Conservation (phyloP, 2,797 vertebrate species). For the Cetoscarus ocellatus region DNA sequence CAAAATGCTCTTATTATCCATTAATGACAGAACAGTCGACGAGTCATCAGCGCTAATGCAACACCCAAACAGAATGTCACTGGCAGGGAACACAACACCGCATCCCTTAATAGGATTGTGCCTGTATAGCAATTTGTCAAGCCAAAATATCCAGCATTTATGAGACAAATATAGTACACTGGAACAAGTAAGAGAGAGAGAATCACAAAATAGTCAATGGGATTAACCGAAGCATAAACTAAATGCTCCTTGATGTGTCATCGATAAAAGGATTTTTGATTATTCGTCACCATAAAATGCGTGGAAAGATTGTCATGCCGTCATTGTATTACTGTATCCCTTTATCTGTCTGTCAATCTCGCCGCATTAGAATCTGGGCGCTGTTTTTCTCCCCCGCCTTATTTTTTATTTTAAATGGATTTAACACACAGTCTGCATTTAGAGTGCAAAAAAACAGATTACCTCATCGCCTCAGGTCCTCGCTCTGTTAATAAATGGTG, state of each 20-base stretch:
- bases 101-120: slow-evolving; percentile 81
- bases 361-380: slow-evolving; percentile 68
- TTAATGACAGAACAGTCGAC: slow-evolving; percentile 77
- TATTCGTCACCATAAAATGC: slow-evolving; percentile 84
- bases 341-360: slow-evolving; percentile 85
- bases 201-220: slow-evolving; percentile 82
- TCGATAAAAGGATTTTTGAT: slow-evolving; percentile 87
- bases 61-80: slow-evolving; percentile 76
- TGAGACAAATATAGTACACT: slow-evolving; percentile 80
- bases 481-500: slow-evolving; percentile 77
- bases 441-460: slow-evolving; percentile 73
- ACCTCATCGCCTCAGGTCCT: slow-evolving; percentile 76
- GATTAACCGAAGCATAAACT: slow-evolving; percentile 84
- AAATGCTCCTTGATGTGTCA: slow-evolving; percentile 85
- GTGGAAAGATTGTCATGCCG: slow-evolving; percentile 80
- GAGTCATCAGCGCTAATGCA: slow-evolving; percentile 68
- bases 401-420: slow-evolving; percentile 70
- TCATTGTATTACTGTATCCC: slow-evolving; percentile 79
- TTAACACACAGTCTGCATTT: slow-evolving; percentile 79
- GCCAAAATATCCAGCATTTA: slow-evolving; percentile 82
- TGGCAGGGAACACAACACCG: slow-evolving; percentile 72
- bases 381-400: slow-evolving; percentile 62
- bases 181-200: slow-evolving; percentile 74
- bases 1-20: slow-evolving; percentile 70
- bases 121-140: slow-evolving; percentile 81